Evolutionary conservation across 2,888 invertebrate genomes (phyloP), one percentile per base, ranked within the genome.

Genomic region (Hanleya hanleyi): DNA sequence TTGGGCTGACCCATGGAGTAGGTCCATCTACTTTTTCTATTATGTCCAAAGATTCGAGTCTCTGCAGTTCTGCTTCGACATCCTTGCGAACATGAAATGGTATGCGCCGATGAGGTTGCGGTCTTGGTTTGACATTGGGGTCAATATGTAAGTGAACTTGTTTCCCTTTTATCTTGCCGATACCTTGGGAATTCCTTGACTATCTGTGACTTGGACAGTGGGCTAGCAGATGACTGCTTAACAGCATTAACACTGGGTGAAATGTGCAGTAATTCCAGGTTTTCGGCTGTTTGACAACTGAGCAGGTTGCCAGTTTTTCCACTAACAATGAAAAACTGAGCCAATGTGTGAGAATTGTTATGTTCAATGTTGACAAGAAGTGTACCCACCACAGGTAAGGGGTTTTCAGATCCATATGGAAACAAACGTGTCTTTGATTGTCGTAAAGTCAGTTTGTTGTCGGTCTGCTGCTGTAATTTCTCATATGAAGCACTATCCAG

Each of bases 21-120:
- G 81, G 77, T 35, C 74, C 78, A 64, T 75, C 71, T 32, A 81
- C 77, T 72, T 73, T 37, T 57, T 76, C 76, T 61, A 77, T 74
- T 4, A 76, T 73, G 36, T 78, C 77, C 0, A 73, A 47, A 18
- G 69, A 29, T 12, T 73, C 4, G n/a, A 78, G 67, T 29, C 74
- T 69, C 9, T 74, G 26, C 15, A 78, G 37, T 67, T 79, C 77
- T 6, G 18, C 32, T 57, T 57, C 57, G 64, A 75, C 74, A 37
- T 76, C 69, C 47, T 75, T 75, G 1, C 64, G n/a, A 18, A 73
- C 32, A 6, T 75, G 47, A n/a, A 76, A 81, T 32, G 78, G 75
- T 38, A 73, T 79, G 12, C 75, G 41, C 7, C 72, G 36, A 3
- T 70, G 35, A 38, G 29, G 65, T 35, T 70, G 70, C 15, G 65